Evolutionary conservation across 1,140 invertebrate species (phyloP), one percentile per base, ranked within the genome.

Genomic region (Dolichoris vasculosae): DNA sequence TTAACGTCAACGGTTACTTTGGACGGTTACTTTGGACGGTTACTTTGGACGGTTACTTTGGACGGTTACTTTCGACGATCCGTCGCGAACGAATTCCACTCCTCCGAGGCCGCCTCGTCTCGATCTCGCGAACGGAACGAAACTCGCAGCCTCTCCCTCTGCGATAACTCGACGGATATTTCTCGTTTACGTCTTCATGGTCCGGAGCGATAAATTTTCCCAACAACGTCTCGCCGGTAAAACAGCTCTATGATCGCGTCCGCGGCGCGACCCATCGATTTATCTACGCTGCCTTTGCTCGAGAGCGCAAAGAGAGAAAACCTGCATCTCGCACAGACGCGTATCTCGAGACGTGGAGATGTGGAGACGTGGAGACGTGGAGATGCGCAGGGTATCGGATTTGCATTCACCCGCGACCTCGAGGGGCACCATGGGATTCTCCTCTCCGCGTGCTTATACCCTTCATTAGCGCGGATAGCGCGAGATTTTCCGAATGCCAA

Each of bases 331-430:
- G n/a, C n/a, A n/a, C n/a, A n/a, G n/a, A n/a, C n/a, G n/a, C n/a
- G n/a, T n/a, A n/a, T n/a, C n/a, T n/a, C n/a, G 48, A 2, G 2
- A 17, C 7, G 55, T 3, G 20, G 55, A 4, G 23, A 4, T 59
- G 3, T 20, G 9, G 55, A 2, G 20, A 59, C 4, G 55, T 7
- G 15, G 17, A 20, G 23, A 20, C 23, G 55, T 9, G 20, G 13
- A 26, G 55, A 59, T 59, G 55, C 23, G 7, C 23, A 9, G 23
- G 4, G 23, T 59, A 78, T 38, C 46, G 11, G 30, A 82, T 82
- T 82, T 82, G 30, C 79, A 82, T 82, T 71, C 30, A 43, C 30
- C 17, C 46, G 26, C n/a, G 46, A 82, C 43, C n/a, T 51, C 13
- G 43, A 32, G 43, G 15, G 63, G 51, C n/a, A 69, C 4, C 1